phyloP scores from a whole-genome alignment of 2,113 vertebrate genomes.

The Daboia siamensis region DNA sequence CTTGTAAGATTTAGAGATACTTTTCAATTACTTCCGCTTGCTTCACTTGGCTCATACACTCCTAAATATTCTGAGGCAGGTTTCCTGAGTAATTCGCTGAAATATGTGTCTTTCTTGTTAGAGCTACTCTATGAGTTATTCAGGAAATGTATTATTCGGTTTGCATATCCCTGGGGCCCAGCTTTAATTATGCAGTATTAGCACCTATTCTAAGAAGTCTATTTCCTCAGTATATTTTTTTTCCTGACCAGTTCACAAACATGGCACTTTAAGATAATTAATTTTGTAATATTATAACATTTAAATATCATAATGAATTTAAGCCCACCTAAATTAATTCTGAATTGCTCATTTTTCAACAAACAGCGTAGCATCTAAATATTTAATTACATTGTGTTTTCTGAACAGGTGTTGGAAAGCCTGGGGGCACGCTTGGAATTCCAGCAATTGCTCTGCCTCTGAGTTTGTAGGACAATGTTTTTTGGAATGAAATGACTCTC shows the following conservation, averaged over 20 bases:
- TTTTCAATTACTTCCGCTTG: constrained; percentile 26
- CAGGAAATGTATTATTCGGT: constrained; percentile 68
- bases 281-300: constrained; percentile 59
- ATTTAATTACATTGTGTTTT: constrained; percentile 57
- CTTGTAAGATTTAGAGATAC: constrained; percentile 17
- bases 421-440: neutral
- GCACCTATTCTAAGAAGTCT: constrained; percentile 62
- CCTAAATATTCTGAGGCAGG: neutral
- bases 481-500: constrained; percentile 21
- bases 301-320: constrained; percentile 58
- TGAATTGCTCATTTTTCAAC: constrained; percentile 54
- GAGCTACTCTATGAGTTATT: constrained; percentile 65
- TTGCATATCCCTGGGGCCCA: constrained; percentile 64
- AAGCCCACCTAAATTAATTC: constrained; percentile 53
- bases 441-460: neutral
- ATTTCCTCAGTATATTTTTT: constrained; percentile 47
- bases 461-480: neutral
- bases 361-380: constrained; percentile 55
- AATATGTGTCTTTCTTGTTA: constrained; percentile 57
- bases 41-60: neutral
- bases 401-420: constrained; percentile 50
- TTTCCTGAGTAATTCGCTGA: constrained; percentile 37
- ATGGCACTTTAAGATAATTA: constrained; percentile 59
- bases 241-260: constrained; percentile 36
- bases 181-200: constrained; percentile 68